A percentile compares a stretch with the other conserved stretches of the same genome.
Evolutionary conservation across 2,888 invertebrate species (phyloP).

Genomic region (Venustoraphidia nigricollis): DNA sequence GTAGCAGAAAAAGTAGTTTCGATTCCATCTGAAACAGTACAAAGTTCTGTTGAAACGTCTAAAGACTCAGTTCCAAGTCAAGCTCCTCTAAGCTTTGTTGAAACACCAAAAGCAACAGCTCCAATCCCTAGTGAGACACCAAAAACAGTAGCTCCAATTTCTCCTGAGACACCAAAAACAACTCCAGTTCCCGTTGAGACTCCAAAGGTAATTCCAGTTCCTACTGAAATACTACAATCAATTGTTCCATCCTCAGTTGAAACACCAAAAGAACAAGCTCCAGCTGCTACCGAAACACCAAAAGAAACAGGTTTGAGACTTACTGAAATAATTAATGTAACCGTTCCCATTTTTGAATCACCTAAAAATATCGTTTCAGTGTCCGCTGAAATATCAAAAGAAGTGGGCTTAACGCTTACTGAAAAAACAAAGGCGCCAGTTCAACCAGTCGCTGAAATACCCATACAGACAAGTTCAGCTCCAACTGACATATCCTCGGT

Average conservation of each 20-base stretch:
- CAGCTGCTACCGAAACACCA: neutral
- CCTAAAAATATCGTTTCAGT: neutral
- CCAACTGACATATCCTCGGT: constrained; percentile 1
- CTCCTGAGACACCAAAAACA: constrained; percentile 5
- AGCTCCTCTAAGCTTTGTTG: neutral
- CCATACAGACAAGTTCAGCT: constrained; percentile 1
- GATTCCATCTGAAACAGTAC: too few relatives aligned
- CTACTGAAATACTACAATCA: neutral
- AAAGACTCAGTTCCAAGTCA: too few relatives aligned
- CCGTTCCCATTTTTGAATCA: constrained; percentile 16
- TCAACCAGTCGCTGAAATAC: neutral
- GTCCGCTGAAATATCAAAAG: neutral
- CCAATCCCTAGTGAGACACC: constrained; percentile 14
- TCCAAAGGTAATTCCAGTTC: constrained; percentile 6
- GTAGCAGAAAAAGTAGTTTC: too few relatives aligned
- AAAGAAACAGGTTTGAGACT: neutral
- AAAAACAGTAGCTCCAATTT: constrained; percentile 6
- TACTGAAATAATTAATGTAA: neutral
- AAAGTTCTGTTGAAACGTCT: too few relatives aligned
- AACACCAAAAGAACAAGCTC: constrained; percentile 1
- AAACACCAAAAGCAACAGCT: constrained; percentile 3
- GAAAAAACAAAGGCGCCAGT: neutral
- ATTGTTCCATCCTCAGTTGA: neutral
- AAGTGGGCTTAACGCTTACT: neutral
- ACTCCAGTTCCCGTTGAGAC: constrained; percentile 17